These are phyloP conservation scores for Masticophis lateralis DNA, from an alignment of 2,797 vertebrate species.

Conservation along the genomic window DNA sequence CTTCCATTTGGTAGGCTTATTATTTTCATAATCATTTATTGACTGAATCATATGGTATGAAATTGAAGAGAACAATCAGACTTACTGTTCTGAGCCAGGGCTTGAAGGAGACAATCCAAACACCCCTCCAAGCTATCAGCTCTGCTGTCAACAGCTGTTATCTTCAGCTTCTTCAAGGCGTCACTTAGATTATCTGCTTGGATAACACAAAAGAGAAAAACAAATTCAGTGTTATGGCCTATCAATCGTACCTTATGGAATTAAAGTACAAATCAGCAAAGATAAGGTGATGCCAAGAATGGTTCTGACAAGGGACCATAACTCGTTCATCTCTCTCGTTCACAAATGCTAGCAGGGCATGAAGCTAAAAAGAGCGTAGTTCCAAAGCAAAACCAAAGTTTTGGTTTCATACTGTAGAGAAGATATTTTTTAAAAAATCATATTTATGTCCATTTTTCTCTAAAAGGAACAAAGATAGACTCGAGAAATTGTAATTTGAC, in stretches of 20 bases:
- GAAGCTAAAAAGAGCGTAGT: background rate
- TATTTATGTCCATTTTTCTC: background rate
- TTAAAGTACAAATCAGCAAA: constrained; percentile 26
- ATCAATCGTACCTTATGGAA: constrained; percentile 16
- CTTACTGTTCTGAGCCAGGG: constrained; percentile 92
- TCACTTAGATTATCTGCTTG: constrained; percentile 90
- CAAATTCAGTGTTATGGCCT: constrained; percentile 21
- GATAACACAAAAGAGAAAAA: constrained; percentile 49
- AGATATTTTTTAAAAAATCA: background rate
- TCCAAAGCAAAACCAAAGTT: background rate
- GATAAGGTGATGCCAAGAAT: constrained; percentile 24
- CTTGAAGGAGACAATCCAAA: constrained; percentile 94
- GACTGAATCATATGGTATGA: constrained; percentile 24
- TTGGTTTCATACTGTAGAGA: background rate
- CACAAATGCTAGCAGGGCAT: background rate
- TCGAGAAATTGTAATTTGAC: background rate
- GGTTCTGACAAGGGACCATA: constrained; percentile 8
- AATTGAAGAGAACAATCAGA: constrained; percentile 53
- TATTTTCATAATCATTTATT: constrained; percentile 32
- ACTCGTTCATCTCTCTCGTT: background rate
- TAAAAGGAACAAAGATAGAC: background rate
- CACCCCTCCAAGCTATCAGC: constrained; percentile 88
- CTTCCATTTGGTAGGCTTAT: constrained; percentile 31
- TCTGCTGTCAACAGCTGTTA: constrained; percentile 81
- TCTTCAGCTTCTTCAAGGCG: constrained; percentile 92